Evolutionary conservation across 2,113 vertebrate species (phyloP).

Genomic region (Motacilla alba): DNA sequence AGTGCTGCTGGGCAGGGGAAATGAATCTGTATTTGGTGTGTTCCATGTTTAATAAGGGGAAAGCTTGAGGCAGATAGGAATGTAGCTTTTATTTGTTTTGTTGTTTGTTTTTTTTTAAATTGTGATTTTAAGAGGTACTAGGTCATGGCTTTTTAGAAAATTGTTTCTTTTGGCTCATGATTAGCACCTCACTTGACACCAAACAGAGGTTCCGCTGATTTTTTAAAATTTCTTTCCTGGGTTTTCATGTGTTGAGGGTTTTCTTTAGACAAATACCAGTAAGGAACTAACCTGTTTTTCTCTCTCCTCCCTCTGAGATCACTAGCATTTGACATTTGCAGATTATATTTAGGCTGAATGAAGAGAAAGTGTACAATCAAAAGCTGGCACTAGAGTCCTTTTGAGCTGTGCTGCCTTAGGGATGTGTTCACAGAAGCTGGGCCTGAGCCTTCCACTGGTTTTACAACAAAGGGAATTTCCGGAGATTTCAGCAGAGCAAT

Average conservation of each 20-base stretch:
- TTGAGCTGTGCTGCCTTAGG: background rate
- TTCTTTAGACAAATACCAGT: background rate
- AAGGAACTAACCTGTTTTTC: background rate
- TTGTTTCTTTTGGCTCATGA: background rate
- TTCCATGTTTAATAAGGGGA: background rate
- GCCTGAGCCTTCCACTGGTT: background rate
- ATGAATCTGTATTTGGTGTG: background rate
- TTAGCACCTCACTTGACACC: background rate
- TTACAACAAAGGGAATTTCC: slow-evolving; percentile 8
- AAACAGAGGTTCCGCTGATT: background rate
- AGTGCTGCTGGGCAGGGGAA: background rate
- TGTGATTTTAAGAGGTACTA: background rate
- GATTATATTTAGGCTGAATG: background rate
- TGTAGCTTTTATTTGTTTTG: background rate
- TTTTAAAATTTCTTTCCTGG: background rate
- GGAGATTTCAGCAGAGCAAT: background rate
- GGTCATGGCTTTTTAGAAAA: background rate
- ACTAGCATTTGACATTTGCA: background rate
- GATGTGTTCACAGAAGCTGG: background rate
- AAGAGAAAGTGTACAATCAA: background rate
- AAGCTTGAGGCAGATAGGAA: background rate
- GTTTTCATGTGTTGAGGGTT: background rate
- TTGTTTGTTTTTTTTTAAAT: background rate
- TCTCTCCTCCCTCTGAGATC: background rate
- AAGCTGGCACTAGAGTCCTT: background rate